Conservation (phyloP, 2,113 vertebrate genomes). For the Callaeas wilsoni region DNA sequence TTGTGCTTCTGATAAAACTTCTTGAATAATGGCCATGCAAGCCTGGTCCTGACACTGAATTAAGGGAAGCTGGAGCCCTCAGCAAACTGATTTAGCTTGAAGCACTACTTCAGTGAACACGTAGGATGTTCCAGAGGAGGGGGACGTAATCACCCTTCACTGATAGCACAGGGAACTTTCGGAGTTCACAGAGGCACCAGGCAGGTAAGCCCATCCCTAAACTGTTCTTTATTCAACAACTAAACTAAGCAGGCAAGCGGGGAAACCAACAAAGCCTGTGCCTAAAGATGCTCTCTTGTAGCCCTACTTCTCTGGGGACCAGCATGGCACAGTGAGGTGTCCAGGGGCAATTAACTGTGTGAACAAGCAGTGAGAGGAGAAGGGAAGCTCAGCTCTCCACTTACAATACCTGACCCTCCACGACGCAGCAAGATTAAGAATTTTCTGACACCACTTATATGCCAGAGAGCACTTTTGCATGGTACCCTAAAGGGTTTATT, state of each 20-base stretch:
- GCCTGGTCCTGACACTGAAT: conserved; percentile 56
- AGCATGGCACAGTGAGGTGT: not conserved
- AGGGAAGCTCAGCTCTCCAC: not conserved
- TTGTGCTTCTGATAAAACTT: conserved; percentile 62
- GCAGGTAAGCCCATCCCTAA: conserved; percentile 21
- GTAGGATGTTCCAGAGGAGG: conserved; percentile 47
- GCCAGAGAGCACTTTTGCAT: not conserved
- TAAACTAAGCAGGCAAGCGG: not conserved
- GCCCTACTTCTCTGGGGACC: not conserved
- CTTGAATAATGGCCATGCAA: conserved; percentile 60
- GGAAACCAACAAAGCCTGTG: not conserved
- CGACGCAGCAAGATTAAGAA: not conserved
- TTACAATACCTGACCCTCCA: not conserved
- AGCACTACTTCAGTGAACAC: conserved; percentile 27
- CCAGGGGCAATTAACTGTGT: conserved; percentile 1
- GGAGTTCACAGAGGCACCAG: not conserved
- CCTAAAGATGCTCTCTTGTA: conserved; percentile 38
- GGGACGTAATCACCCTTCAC: conserved; percentile 7
- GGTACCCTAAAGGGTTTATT: not conserved
- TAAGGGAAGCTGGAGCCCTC: conserved; percentile 52
- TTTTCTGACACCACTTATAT: not conserved
- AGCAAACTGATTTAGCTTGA: conserved; percentile 52
- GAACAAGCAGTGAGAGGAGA: not conserved
- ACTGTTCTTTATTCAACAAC: conserved; percentile 31
- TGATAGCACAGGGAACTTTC: conserved; percentile 8